Evolutionary conservation across 2,888 invertebrate species (phyloP), one percentile per base, ranked within the genome.

Genomic region (Nudaria mundana): DNA sequence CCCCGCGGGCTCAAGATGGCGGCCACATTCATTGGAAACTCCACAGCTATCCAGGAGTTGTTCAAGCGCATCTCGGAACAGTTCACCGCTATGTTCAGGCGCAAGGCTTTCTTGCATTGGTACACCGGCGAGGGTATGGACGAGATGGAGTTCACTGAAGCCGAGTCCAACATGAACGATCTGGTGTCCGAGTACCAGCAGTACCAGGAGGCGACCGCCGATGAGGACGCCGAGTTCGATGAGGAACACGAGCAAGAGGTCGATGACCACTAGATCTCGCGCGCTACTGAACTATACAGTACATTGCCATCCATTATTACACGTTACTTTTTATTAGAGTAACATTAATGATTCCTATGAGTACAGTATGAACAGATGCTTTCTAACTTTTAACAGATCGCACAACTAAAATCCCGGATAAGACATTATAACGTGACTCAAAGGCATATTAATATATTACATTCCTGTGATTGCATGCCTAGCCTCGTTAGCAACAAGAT

Each of bases 61-160:
- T 97, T 97, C 91, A 96, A 96, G 83, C 91, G 96, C 64, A 95
- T 97, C 72, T 94, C 95, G 7, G 97, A 97, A 74, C 96, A 97
- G 82, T 97, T 96, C 83, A 95, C 95, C 16, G 97, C 97, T 72
- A 97, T 98, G 97, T 97, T 97, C 92, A 93, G 98, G 73, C 93
- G 98, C 72, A 98, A 97, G 90, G 98, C 98, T 85, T 98, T 98
- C 93, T 92, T 98, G 84, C 97, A 98, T 92, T 98, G 98, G 98
- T 98, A 98, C 91, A 98, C 96, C 15, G 98, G 96, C 54, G 98
- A 76, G 94, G 94, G 90, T 90, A 94, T 88, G 94, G 94, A 94
- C 93, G 94, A 70, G 87, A 97, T 97, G 97, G 97, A 97, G 89
- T 97, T 97, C 92, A 97, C 97, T 4, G 97, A 97, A 83, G 97